These are phyloP conservation scores for Bombus ignitus DNA, from an alignment of 1,140 invertebrate genomes.

Conservation along the genomic window DNA sequence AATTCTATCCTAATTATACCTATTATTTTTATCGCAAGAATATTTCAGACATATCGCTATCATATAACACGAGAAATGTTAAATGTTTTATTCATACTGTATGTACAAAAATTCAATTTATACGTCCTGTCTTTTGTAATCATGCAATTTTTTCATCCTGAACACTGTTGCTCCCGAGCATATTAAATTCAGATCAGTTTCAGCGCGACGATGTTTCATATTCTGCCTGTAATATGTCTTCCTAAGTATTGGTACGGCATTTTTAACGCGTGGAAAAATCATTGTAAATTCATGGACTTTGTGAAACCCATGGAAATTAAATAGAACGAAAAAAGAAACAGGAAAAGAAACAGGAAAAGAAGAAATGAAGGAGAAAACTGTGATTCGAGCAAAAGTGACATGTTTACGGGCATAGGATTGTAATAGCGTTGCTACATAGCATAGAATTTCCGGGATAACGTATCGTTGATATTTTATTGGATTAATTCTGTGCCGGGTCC, in stretches of 20 bases:
- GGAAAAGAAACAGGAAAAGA: too few relatives aligned
- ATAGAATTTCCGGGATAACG: neutral
- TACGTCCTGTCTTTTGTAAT: neutral
- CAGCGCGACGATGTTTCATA: neutral
- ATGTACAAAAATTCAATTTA: neutral
- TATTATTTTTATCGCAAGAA: neutral
- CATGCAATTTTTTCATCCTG: neutral
- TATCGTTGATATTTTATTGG: conserved; percentile 53
- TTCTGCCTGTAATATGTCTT: neutral
- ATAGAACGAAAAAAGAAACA: neutral
- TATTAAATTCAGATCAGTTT: conserved; percentile 10
- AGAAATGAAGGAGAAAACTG: neutral
- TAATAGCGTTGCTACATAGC: neutral
- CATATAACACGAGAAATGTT: neutral
- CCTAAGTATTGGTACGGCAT: neutral
- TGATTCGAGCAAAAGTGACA: neutral
- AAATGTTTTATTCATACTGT: neutral
- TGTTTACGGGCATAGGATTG: neutral
- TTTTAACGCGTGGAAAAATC: neutral
- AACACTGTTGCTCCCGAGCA: too few relatives aligned
- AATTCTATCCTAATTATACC: neutral
- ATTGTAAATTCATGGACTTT: conserved; percentile 25
- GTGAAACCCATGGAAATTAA: neutral
- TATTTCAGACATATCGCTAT: neutral
- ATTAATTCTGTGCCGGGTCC: conserved; percentile 42